These are phyloP conservation scores for Tapirus terrestris DNA, from an alignment of 2,113 vertebrate genomes.

Conservation along the genomic window DNA sequence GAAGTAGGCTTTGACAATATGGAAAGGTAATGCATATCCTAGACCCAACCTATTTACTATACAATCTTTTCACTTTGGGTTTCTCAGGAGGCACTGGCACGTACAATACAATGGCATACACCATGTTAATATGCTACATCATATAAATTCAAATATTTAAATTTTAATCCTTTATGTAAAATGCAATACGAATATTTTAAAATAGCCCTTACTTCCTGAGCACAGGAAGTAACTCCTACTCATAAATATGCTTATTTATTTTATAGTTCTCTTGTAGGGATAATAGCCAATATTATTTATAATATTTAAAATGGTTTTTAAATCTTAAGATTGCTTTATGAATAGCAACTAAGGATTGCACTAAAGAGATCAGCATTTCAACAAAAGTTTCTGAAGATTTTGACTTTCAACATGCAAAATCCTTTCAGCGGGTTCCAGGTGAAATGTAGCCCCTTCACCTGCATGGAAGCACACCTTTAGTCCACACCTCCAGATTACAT, in stretches of 20 bases:
- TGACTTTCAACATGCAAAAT: not conserved
- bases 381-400: not conserved
- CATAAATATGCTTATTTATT: not conserved
- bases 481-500: not conserved
- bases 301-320: not conserved
- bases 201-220: not conserved
- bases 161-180: not conserved
- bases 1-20: not conserved
- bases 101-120: not conserved
- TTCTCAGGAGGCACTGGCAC: not conserved
- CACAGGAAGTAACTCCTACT: not conserved
- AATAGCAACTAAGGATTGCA: not conserved
- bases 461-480: not conserved
- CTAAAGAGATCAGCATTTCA: not conserved
- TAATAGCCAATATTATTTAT: conserved; percentile 13
- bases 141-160: not conserved
- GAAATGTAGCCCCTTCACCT: not conserved
- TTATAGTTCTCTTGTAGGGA: not conserved
- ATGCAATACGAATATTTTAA: not conserved
- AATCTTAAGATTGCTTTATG: not conserved
- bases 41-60: not conserved
- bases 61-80: not conserved
- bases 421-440: not conserved
- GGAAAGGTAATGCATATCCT: conserved; percentile 5
- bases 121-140: not conserved